Base-by-base conservation (phyloP, 2,797 vertebrate genomes). In the Lacerta viridis region DNA sequence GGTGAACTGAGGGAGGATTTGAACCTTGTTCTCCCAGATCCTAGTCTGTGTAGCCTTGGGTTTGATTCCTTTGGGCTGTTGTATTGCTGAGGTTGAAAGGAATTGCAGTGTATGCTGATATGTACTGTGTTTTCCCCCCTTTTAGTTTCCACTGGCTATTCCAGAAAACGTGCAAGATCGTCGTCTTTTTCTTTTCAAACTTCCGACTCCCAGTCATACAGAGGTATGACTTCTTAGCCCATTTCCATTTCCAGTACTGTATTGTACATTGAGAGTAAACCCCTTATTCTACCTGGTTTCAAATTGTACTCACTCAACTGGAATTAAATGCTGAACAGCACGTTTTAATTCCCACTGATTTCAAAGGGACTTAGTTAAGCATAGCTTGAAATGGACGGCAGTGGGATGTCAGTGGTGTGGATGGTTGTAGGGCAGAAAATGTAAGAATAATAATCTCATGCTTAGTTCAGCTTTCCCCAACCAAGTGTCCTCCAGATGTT, bases 161-260 rank as follows among this genome's bases (percentile, higher is more conserved):
- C 95, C 69, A 96, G 95, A 90, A 98, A 97, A 89, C 95, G 95
- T 55, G n/a, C 90, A 69, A 94, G 96, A 27, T 96, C 97, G 83
- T 97, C 96, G 36, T 97, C 96, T 91, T 96, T 96, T 77, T 95
- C 94, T 77, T 96, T 94, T 25, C 88, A 95, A 71, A 92, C 92
- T 74, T 92, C 92, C 91, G 89, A 90, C 82, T 90, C 83, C 39
- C 86, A 87, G 10, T 74, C 87, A 79, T 20, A 87, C 55, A 84
- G 92, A 94, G 95, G 97, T 97, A 95, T 20, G 92, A 27, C 0
- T 2, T 85, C 85, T 74, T 82, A 4, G 0, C 11, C n/a, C 13
- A 39, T 29, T 25, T 88, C 6, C 20, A 5, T 11, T 77, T 46
- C 43, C 25, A 39, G 9, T 29, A 29, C 25, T 72, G 9, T 23